Percentiles rank a stretch among this genome's conserved stretches.
Conservation (phyloP, 2,113 vertebrate species). For the Amphiprion percula region DNA sequence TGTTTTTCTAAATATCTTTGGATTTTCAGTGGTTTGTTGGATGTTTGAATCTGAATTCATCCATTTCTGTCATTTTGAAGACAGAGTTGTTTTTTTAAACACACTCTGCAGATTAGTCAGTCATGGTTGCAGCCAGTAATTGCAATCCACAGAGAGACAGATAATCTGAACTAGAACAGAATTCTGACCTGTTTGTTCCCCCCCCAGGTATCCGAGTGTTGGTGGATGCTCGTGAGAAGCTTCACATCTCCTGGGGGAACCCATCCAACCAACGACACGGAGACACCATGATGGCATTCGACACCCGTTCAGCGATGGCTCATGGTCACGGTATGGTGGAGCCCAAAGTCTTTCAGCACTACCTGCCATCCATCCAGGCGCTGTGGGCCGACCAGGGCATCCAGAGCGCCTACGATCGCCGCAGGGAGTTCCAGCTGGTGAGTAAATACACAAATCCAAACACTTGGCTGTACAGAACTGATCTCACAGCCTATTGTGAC, state of each 20-base stretch:
- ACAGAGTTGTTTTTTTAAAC: too few species aligned
- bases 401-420: constrained; percentile 95
- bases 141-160: too few species aligned
- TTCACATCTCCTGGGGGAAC: constrained; percentile 96
- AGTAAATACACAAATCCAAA: constrained; percentile 67
- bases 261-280: constrained; percentile 89
- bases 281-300: constrained; percentile 94
- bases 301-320: constrained; percentile 88
- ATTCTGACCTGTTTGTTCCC: not conserved
- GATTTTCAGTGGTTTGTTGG: too few species aligned
- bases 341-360: constrained; percentile 87
- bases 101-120: too few species aligned
- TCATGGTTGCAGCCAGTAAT: too few species aligned
- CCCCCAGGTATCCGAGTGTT: constrained; percentile 92
- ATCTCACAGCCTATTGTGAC: too few species aligned
- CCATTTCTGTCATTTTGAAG: too few species aligned
- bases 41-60: too few species aligned
- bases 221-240: constrained; percentile 95
- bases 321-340: constrained; percentile 91
- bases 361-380: constrained; percentile 88
- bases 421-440: constrained; percentile 97
- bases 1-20: too few species aligned
- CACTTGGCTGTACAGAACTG: not conserved
- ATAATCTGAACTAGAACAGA: too few species aligned
- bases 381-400: constrained; percentile 94